A percentile compares a stretch with the other conserved stretches of the same genome.
Evolutionary conservation across 2,113 vertebrate genomes (phyloP).

Genomic region (Colistium nudipinnis): DNA sequence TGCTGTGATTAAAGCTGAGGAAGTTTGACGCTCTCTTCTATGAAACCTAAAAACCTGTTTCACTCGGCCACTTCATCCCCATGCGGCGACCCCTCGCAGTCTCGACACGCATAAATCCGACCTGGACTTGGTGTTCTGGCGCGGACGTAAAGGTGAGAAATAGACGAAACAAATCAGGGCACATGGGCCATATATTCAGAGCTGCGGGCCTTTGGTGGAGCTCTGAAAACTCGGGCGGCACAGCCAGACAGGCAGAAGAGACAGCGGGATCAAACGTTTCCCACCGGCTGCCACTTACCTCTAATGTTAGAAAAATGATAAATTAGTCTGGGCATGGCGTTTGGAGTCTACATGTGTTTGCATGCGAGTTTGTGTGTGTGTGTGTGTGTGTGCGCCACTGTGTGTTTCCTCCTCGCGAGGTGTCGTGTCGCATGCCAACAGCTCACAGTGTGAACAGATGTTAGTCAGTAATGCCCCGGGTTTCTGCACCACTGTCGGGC

Average conservation of each 20-base stretch:
- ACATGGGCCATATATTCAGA: conserved; percentile 19
- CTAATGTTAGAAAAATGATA: conserved; percentile 72
- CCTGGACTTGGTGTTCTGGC: neutral
- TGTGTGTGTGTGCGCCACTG: conserved; percentile 28
- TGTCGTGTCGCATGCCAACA: conserved; percentile 65
- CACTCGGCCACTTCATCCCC: neutral
- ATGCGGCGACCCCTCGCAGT: neutral
- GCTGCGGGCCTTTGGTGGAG: conserved; percentile 14
- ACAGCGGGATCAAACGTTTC: conserved; percentile 64
- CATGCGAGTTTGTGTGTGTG: conserved; percentile 42
- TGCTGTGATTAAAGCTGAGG: neutral
- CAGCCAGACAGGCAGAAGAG: conserved; percentile 51
- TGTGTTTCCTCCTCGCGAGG: conserved; percentile 47
- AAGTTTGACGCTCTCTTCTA: neutral
- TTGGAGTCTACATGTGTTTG: conserved; percentile 31
- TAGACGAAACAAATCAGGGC: conserved; percentile 11
- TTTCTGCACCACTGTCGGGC: conserved; percentile 66
- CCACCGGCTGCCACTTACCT: conserved; percentile 66
- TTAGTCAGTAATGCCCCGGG: conserved; percentile 70
- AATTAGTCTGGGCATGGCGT: conserved; percentile 57
- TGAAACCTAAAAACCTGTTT: neutral
- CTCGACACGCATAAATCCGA: too few species aligned
- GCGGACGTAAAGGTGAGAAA: conserved; percentile 4
- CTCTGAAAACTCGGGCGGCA: conserved; percentile 29
- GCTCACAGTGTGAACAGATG: conserved; percentile 84